Evolutionary conservation across 2,888 invertebrate species (phyloP).

Genomic region (Congeria kusceri): DNA sequence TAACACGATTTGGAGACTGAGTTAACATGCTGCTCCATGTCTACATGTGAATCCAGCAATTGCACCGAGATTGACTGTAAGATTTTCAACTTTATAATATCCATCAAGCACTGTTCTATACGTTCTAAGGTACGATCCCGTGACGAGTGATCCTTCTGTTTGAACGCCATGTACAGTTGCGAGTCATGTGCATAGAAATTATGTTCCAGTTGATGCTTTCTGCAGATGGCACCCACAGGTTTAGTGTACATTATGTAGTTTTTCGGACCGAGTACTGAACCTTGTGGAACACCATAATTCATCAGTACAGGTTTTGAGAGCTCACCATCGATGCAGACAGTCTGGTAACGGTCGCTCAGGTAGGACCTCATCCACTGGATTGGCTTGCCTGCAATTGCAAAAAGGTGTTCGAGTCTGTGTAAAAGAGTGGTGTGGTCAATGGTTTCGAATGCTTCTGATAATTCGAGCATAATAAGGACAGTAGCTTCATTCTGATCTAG

Average conservation of each 20-base stretch:
- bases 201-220: conserved; percentile 42
- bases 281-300: conserved; percentile 32
- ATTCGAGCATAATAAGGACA: conserved; percentile 40
- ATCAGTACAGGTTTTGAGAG: conserved; percentile 39
- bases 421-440: conserved; percentile 44
- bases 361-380: conserved; percentile 51
- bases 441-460: conserved; percentile 47
- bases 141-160: conserved; percentile 14
- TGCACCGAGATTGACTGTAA: no score
- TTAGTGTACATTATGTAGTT: conserved; percentile 40
- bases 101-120: conserved; percentile 19
- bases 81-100: conserved; percentile 39
- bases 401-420: conserved; percentile 17
- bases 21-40: no score
- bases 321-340: conserved; percentile 34
- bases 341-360: conserved; percentile 35
- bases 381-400: conserved; percentile 38
- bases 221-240: conserved; percentile 50
- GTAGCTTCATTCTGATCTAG: conserved; percentile 43
- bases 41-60: no score
- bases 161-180: conserved; percentile 42
- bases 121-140: conserved; percentile 8
- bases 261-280: conserved; percentile 35
- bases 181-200: conserved; percentile 57
- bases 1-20: no score